A percentile compares a stretch with the other conserved stretches of the same genome.
These are phyloP conservation scores for Sericinus montela DNA, from an alignment of 2,888 invertebrate genomes.

Conservation along the genomic window DNA sequence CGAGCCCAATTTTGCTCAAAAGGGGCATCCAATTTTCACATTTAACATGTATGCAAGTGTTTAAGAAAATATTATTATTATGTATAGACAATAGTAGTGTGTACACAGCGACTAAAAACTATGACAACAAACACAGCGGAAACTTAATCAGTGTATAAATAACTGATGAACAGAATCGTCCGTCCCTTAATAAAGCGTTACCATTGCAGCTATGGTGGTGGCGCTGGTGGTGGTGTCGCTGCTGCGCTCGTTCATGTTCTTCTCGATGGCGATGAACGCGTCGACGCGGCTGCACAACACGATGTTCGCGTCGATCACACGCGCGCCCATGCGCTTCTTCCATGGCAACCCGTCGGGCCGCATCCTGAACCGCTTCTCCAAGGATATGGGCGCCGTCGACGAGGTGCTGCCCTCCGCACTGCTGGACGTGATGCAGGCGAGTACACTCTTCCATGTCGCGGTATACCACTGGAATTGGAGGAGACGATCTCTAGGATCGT, in stretches of 20 bases:
- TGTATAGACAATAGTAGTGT: too few relatives aligned
- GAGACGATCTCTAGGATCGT: too few relatives aligned
- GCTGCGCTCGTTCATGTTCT: constrained; percentile 79
- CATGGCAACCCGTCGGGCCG: constrained; percentile 91
- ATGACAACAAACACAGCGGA: too few relatives aligned
- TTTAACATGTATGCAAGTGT: too few relatives aligned
- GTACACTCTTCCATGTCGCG: not conserved
- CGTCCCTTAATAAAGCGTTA: too few relatives aligned
- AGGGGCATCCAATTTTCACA: too few relatives aligned
- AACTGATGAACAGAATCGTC: too few relatives aligned
- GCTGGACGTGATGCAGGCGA: constrained; percentile 80
- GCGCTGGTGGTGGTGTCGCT: constrained; percentile 70
- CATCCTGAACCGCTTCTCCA: constrained; percentile 93
- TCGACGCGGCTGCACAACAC: constrained; percentile 88
- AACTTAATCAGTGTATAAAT: too few relatives aligned
- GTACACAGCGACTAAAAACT: too few relatives aligned
- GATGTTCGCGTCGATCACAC: constrained; percentile 91
- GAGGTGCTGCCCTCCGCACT: constrained; percentile 81
- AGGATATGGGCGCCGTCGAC: constrained; percentile 89
- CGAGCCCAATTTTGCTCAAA: too few relatives aligned
- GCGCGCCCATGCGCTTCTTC: constrained; percentile 92
- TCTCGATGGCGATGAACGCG: constrained; percentile 84
- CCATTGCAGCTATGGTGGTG: constrained; percentile 61
- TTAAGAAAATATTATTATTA: too few relatives aligned
- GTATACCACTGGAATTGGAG: too few relatives aligned